phyloP scores from a whole-genome alignment of 2,797 vertebrate species.

The Gadopsis bispinosus region DNA sequence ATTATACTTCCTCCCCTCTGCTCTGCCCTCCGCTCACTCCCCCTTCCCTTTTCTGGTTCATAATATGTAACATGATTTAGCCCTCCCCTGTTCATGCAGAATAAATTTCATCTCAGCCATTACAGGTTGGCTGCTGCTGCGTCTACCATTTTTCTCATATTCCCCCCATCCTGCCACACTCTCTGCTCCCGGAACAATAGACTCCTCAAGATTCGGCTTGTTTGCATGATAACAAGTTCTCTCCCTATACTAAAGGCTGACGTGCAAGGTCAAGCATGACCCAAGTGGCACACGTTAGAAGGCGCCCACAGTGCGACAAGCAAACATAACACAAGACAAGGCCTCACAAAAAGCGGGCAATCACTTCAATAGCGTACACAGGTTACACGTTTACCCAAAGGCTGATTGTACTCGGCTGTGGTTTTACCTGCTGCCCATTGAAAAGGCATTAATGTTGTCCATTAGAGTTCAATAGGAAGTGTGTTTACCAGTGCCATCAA shows the following conservation, averaged over 20 bases:
- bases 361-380: conserved; percentile 59
- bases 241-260: conserved; percentile 64
- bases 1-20: conserved; percentile 75
- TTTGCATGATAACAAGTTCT: conserved; percentile 73
- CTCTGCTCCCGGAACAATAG: conserved; percentile 70
- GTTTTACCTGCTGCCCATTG: conserved; percentile 53
- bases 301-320: conserved; percentile 55
- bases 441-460: conserved; percentile 56
- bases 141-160: conserved; percentile 63
- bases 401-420: conserved; percentile 40
- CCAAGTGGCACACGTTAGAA: conserved; percentile 62
- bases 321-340: conserved; percentile 49
- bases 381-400: conserved; percentile 33
- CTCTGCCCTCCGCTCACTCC: conserved; percentile 50
- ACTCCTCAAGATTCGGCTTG: conserved; percentile 66
- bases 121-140: conserved; percentile 75
- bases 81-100: conserved; percentile 81
- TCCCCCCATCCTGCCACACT: conserved; percentile 54
- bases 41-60: conserved; percentile 66
- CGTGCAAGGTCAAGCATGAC: conserved; percentile 73
- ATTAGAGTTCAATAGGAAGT: conserved; percentile 55
- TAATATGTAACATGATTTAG: conserved; percentile 84
- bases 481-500: conserved; percentile 65
- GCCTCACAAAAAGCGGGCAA: conserved; percentile 39
- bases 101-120: conserved; percentile 81